These are phyloP conservation scores for Eolophus roseicapilla DNA, from an alignment of 2,113 vertebrate genomes.

Conservation along the genomic window DNA sequence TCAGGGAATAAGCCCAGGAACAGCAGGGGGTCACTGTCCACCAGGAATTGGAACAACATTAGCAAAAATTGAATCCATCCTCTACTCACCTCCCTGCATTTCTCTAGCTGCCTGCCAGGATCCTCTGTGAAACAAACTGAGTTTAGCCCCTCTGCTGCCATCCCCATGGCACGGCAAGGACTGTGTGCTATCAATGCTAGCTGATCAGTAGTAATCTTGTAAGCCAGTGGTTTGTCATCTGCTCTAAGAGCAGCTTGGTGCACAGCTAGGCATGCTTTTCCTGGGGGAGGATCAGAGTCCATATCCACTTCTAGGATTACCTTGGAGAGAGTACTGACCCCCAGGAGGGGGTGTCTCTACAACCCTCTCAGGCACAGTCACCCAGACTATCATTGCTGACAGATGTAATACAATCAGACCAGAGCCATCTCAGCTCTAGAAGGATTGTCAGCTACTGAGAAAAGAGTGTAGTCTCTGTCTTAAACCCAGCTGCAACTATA, in stretches of 20 bases:
- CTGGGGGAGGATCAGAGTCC: neutral
- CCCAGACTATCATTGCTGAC: neutral
- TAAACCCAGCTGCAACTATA: neutral
- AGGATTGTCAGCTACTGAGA: neutral
- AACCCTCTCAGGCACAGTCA: neutral
- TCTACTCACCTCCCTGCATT: neutral
- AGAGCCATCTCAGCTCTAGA: neutral
- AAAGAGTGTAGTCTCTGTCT: neutral
- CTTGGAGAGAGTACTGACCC: neutral
- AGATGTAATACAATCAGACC: neutral
- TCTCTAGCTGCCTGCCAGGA: neutral
- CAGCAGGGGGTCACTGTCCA: neutral
- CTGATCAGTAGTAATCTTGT: neutral
- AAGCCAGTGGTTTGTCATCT: neutral
- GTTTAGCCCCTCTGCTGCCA: neutral
- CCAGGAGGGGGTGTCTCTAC: neutral
- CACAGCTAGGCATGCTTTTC: neutral
- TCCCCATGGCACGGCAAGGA: neutral
- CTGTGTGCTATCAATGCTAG: neutral
- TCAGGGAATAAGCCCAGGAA: neutral
- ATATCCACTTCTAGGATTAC: neutral
- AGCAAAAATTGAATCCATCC: neutral
- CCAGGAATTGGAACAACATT: neutral
- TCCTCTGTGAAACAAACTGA: neutral
- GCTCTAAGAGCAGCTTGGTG: neutral